Evolutionary conservation across 2,797 vertebrate species (phyloP).

Genomic region (Phoxinus dragarum): DNA sequence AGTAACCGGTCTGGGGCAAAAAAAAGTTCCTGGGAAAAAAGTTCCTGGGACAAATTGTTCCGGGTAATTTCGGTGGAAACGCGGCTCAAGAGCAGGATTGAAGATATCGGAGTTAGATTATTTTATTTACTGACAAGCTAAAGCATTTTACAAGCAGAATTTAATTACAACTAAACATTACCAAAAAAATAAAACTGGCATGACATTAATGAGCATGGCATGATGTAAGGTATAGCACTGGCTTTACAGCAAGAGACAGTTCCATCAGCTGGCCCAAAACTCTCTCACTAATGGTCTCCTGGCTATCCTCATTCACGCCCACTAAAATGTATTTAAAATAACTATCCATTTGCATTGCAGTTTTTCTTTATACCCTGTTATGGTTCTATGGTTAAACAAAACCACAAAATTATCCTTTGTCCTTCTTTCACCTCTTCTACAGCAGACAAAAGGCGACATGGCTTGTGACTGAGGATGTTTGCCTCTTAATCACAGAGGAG

Average conservation of each 20-base stretch:
- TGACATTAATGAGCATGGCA: neutral
- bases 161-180: neutral
- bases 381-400: conserved; percentile 64
- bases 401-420: conserved; percentile 71
- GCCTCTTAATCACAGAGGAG: conserved; percentile 71
- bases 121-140: neutral
- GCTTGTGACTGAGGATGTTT: conserved; percentile 64
- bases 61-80: no score
- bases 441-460: conserved; percentile 65
- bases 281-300: neutral
- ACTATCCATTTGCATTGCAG: neutral
- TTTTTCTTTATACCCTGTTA: conserved; percentile 22
- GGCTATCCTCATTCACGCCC: neutral
- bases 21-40: no score
- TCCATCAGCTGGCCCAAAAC: neutral
- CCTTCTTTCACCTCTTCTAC: conserved; percentile 65
- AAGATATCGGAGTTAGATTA: neutral
- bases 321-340: neutral
- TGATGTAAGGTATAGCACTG: neutral
- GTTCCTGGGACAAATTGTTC: no score
- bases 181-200: neutral
- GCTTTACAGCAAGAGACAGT: neutral
- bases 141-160: conserved; percentile 3
- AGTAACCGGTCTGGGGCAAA: no score
- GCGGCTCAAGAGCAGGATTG: neutral